phyloP scores from a whole-genome alignment of 2,113 vertebrate species.

The Scopus umbretta region DNA sequence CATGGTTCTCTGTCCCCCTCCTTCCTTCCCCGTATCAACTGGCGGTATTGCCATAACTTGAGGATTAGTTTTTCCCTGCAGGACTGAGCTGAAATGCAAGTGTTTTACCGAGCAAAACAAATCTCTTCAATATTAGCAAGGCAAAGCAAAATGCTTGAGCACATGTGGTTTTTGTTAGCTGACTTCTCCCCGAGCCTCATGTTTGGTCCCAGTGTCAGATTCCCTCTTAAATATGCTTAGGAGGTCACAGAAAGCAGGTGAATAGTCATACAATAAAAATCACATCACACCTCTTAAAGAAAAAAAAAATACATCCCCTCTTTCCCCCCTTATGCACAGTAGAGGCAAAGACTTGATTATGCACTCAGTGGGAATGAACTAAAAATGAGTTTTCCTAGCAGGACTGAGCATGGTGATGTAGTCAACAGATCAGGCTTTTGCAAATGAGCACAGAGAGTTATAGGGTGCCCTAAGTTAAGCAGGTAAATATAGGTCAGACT shows the following conservation, averaged over 20 bases:
- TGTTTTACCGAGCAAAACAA: constrained; percentile 38
- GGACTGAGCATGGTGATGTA: background rate
- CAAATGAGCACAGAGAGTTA: background rate
- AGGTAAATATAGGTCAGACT: background rate
- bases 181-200: constrained; percentile 18
- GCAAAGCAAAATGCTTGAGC: constrained; percentile 34
- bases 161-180: constrained; percentile 62
- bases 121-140: constrained; percentile 50
- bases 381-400: constrained; percentile 7
- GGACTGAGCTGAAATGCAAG: constrained; percentile 48
- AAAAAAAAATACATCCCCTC: background rate
- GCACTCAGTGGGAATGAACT: background rate
- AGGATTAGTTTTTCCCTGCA: constrained; percentile 56
- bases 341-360: constrained; percentile 17
- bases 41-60: constrained; percentile 28
- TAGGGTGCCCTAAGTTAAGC: background rate
- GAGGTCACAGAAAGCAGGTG: constrained; percentile 58
- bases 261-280: constrained; percentile 65
- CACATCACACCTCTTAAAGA: constrained; percentile 62
- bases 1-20: background rate
- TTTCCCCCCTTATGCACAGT: background rate
- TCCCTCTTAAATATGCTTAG: constrained; percentile 36
- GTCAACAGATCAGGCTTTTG: background rate
- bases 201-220: constrained; percentile 39
- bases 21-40: constrained; percentile 16